Conservation (phyloP, 2,888 invertebrate species). For the Noctuana brunneofusca region DNA sequence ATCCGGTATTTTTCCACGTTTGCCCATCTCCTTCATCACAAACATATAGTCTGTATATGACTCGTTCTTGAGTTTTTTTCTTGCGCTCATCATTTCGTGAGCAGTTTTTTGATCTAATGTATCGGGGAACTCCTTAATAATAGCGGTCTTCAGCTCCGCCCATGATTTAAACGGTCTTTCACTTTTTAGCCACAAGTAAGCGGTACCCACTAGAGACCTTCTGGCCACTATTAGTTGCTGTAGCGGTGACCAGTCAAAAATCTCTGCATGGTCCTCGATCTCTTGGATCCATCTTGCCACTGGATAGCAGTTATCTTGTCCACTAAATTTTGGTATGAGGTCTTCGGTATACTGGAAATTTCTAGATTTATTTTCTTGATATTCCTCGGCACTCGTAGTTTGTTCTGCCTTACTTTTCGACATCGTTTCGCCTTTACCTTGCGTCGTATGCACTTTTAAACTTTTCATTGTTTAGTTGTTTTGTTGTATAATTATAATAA, state of each 20-base stretch:
- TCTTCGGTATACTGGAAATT: background rate
- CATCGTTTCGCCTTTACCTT: too few relatives aligned
- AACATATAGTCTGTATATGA: constrained; percentile 39
- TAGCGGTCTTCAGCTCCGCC: constrained; percentile 9
- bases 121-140: background rate
- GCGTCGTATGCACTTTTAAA: too few relatives aligned
- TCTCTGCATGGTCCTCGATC: constrained; percentile 34
- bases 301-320: background rate
- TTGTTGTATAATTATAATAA: too few relatives aligned
- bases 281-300: constrained; percentile 23
- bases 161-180: background rate
- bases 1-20: constrained; percentile 40
- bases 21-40: constrained; percentile 41
- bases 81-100: constrained; percentile 39
- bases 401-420: too few relatives aligned
- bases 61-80: constrained; percentile 38
- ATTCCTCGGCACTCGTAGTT: too few relatives aligned
- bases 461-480: too few relatives aligned
- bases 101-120: background rate
- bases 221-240: constrained; percentile 32
- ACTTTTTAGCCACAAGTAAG: background rate
- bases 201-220: constrained; percentile 26
- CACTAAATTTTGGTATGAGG: background rate
- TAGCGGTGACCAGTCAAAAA: constrained; percentile 34
- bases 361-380: background rate